phyloP scores from a whole-genome alignment of 2,888 invertebrate species.

The Bembecia ichneumoniformis region DNA sequence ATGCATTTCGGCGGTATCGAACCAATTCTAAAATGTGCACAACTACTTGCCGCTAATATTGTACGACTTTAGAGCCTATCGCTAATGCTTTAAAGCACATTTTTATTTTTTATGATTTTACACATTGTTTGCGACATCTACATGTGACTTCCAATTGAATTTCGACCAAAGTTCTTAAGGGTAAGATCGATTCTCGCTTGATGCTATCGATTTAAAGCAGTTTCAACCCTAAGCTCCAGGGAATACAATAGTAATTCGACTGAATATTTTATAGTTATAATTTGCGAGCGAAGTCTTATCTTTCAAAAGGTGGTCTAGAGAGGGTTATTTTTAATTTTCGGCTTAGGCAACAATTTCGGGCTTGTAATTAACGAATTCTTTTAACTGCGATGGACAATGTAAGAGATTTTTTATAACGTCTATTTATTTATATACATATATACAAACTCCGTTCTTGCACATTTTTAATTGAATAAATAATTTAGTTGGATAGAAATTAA shows the following conservation, averaged over 20 bases:
- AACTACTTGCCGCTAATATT: constrained; percentile 8
- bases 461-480: no score
- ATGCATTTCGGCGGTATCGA: constrained; percentile 68
- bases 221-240: background rate
- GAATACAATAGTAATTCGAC: background rate
- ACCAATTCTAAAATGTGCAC: constrained; percentile 33
- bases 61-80: constrained; percentile 26
- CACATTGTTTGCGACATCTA: background rate
- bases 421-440: background rate
- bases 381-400: background rate
- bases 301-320: constrained; percentile 14
- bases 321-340: constrained; percentile 13
- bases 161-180: constrained; percentile 24
- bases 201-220: background rate
- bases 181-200: background rate
- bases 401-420: background rate
- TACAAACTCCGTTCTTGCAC: no score
- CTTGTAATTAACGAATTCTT: background rate
- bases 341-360: constrained; percentile 12
- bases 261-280: background rate
- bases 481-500: no score
- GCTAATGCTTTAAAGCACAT: constrained; percentile 22
- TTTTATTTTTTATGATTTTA: constrained; percentile 23
- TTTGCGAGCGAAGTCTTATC: constrained; percentile 9
- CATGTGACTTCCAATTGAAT: constrained; percentile 26